Evolutionary conservation across 2,888 invertebrate species (phyloP).

Genomic region (Tuta absoluta): DNA sequence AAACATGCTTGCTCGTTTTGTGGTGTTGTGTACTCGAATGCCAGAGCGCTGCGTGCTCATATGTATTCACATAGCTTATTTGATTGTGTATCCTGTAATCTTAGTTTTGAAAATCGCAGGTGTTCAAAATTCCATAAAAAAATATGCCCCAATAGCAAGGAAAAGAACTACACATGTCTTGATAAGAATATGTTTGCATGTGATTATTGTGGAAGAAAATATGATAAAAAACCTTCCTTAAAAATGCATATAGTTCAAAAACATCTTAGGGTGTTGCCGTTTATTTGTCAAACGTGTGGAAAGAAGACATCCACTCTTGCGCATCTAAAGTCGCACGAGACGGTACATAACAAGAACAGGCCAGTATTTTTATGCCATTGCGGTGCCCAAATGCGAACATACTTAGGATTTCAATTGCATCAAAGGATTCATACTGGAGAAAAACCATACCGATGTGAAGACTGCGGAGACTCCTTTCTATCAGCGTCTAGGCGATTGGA

Average conservation of each 20-base stretch:
- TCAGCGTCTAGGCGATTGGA: constrained; percentile 67
- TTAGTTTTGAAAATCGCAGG: constrained; percentile 59
- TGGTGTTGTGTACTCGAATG: constrained; percentile 51
- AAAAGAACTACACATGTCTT: constrained; percentile 3
- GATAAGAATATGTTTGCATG: constrained; percentile 48
- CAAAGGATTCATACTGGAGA: constrained; percentile 65
- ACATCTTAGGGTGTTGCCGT: constrained; percentile 63
- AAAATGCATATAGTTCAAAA: constrained; percentile 67
- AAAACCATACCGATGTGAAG: constrained; percentile 59
- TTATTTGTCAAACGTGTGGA: constrained; percentile 60
- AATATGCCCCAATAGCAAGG: constrained; percentile 41
- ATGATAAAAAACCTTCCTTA: constrained; percentile 64
- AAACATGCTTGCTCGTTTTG: constrained; percentile 53
- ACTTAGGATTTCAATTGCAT: constrained; percentile 61
- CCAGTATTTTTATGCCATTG: constrained; percentile 57
- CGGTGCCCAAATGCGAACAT: constrained; percentile 59
- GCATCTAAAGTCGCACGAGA: constrained; percentile 60
- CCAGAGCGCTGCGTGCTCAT: constrained; percentile 59
- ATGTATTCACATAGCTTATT: constrained; percentile 58
- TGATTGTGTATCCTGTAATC: constrained; percentile 55
- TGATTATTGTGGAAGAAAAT: constrained; percentile 59
- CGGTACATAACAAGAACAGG: constrained; percentile 53
- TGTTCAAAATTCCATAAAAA: constrained; percentile 59
- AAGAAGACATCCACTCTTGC: constrained; percentile 63
- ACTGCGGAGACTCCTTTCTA: constrained; percentile 65